These are phyloP conservation scores for Mythimna pallens DNA, from an alignment of 2,888 invertebrate genomes.

Conservation along the genomic window DNA sequence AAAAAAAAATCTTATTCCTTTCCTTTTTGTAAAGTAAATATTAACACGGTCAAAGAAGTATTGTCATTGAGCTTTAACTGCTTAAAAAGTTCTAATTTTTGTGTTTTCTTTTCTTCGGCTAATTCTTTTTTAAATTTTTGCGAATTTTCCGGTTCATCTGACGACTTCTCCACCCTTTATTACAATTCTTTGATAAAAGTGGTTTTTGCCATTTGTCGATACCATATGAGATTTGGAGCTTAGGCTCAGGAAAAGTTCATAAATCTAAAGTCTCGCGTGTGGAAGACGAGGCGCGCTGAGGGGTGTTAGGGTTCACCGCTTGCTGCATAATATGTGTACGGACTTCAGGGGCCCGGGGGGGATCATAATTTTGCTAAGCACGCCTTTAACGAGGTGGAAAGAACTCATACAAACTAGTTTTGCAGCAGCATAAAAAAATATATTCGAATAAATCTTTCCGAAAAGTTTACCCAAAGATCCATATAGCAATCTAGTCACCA, in stretches of 20 bases:
- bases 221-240: no score
- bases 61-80: neutral
- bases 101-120: rapidly evolving
- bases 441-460: no score
- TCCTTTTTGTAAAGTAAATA: neutral
- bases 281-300: constrained; percentile 80
- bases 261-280: constrained; percentile 70
- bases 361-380: no score
- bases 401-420: no score
- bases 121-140: neutral
- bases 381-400: no score
- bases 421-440: no score
- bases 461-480: no score
- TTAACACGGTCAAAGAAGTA: neutral
- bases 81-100: neutral
- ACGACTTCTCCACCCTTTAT: neutral
- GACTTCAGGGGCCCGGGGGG: no score
- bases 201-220: neutral
- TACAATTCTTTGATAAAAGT: no score
- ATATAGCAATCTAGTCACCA: no score
- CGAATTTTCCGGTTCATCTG: neutral
- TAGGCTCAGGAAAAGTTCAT: constrained; percentile 37
- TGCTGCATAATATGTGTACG: constrained; percentile 93
- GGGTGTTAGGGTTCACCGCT: constrained; percentile 73
- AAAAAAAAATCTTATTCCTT: neutral